phyloP scores from a whole-genome alignment of 2,113 vertebrate species.

The Catharus fuscescens region DNA sequence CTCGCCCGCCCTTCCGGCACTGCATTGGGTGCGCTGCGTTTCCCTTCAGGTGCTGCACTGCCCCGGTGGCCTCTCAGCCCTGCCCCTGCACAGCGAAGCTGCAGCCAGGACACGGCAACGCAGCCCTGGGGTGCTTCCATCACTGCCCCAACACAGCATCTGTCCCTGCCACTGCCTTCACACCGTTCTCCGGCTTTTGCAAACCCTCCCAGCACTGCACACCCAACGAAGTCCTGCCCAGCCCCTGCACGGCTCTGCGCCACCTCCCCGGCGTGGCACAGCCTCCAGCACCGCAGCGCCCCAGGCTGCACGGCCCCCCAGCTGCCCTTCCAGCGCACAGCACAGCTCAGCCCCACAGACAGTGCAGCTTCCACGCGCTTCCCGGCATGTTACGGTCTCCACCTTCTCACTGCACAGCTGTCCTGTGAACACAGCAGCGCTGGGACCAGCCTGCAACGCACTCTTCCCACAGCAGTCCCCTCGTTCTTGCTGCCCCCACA shows the following conservation, averaged over 20 bases:
- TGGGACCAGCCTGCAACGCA: background rate
- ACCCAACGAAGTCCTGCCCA: background rate
- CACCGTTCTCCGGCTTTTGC: background rate
- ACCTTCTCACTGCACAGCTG: background rate
- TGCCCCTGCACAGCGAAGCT: background rate
- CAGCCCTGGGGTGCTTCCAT: background rate
- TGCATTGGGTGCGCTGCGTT: background rate
- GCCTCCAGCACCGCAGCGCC: background rate
- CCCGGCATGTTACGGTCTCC: accelerated
- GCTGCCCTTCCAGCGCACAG: background rate
- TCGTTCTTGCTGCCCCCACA: background rate
- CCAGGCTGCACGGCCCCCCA: no score
- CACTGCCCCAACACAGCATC: background rate
- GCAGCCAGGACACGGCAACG: background rate
- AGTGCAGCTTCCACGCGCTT: accelerated
- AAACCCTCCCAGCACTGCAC: background rate
- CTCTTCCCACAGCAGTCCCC: background rate
- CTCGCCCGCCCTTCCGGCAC: background rate
- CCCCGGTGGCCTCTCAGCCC: background rate
- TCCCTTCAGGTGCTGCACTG: background rate
- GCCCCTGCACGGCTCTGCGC: accelerated
- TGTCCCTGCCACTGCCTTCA: background rate
- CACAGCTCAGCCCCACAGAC: background rate
- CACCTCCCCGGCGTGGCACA: background rate
- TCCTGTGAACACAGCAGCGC: background rate